Base-by-base conservation (phyloP, 2,888 invertebrate species). In the Limnephilus marmoratus region DNA sequence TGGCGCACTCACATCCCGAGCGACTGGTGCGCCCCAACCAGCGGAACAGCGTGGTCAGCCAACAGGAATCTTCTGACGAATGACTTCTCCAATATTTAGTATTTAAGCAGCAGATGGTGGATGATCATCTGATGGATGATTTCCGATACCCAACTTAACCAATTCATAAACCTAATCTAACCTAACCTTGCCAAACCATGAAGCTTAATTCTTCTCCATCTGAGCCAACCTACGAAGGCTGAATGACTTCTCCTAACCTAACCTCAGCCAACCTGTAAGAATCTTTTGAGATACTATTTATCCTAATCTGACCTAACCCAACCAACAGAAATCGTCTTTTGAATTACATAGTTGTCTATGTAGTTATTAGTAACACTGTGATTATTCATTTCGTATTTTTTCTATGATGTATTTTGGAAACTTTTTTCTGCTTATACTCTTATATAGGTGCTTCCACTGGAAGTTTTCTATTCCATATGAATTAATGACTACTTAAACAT, bases 1-100 rank as follows among this genome's bases (percentile, higher is more conserved):
- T 98, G 93, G 98, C 98, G 85, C 98, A 97, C 95, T 97, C 97
- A 93, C 98, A 98, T 95, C 98, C 98, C 18, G 98, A 98, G 95
- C 96, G 97, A 90, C 95, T 97, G 93, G 96, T 96, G 94, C 95
- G 96, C 83, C 91, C 93, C 12, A 92, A 90, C 90, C 90, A 93
- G 41, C 53, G 92, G 83, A 91, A 92, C 83, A 92, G 92, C 83
- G 81, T 91, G 41, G 13, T 81, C 9, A 29, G 49, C 4, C 91
- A 89, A 53, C 91, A 91, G 24, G 91, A 91, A 49, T 89, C 90
- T 85, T 80, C 90, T 11, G 90, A 89, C 24, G 92, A 92, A 81
- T 90, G 45, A 81, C n/a, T 31, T 88, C 34, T 31, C 34, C 49
- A 49, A 81, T 24, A 68, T 24, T 68, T 68, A 68, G 24, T 68